These are phyloP conservation scores for Pseudomugil gertrudae DNA, from an alignment of 2,797 vertebrate species.

Conservation along the genomic window DNA sequence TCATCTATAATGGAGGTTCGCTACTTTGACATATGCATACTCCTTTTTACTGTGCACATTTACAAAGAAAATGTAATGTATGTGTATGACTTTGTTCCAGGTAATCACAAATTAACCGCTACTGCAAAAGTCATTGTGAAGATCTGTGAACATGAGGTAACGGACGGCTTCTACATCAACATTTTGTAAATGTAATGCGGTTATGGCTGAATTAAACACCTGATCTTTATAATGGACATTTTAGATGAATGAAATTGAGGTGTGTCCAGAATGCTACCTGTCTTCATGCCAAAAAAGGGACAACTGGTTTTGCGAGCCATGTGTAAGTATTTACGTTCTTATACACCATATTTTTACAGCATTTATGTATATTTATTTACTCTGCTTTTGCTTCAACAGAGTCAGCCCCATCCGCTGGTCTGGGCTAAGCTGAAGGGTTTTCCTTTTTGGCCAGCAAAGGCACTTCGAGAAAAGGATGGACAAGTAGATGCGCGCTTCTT, in stretches of 20 bases:
- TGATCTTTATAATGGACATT: slow-evolving; percentile 48
- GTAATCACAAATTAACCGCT: slow-evolving; percentile 98
- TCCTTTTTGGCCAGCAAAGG: slow-evolving; percentile 99
- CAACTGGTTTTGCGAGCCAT: slow-evolving; percentile 99
- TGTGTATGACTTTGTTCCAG: slow-evolving; percentile 75
- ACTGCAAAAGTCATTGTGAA: slow-evolving; percentile 98
- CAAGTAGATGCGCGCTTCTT: slow-evolving; percentile 99
- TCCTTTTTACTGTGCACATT: not conserved
- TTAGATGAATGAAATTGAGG: slow-evolving; percentile 99
- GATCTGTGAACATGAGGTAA: slow-evolving; percentile 99
- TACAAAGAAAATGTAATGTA: not conserved
- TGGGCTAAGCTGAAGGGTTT: slow-evolving; percentile 99
- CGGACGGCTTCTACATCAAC: slow-evolving; percentile 18
- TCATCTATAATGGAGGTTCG: slow-evolving; percentile 98
- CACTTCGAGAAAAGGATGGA: slow-evolving; percentile 95
- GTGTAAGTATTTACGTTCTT: slow-evolving; percentile 84
- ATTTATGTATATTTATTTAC: not conserved
- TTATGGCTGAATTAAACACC: not conserved
- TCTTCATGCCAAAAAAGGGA: slow-evolving; percentile 99
- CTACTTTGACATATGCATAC: slow-evolving; percentile 10
- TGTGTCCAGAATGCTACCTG: slow-evolving; percentile 98
- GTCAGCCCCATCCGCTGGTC: slow-evolving; percentile 95
- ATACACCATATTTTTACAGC: not conserved
- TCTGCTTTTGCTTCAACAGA: slow-evolving; percentile 78
- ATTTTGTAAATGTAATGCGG: not conserved